Conservation (phyloP, 2,888 invertebrate species). For the Athalia cordata region DNA sequence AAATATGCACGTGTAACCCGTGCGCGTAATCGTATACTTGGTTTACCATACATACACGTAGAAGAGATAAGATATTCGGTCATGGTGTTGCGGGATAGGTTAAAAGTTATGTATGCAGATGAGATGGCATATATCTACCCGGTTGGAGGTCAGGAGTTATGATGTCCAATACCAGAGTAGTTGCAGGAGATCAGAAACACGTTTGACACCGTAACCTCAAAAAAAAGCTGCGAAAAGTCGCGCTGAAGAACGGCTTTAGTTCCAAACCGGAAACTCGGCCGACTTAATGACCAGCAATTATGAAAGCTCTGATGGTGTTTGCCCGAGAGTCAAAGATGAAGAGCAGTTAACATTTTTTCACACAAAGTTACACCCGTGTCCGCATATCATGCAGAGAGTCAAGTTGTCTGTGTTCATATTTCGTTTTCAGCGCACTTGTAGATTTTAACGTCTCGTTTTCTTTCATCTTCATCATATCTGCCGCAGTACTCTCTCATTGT, state of each 20-base stretch:
- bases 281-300: slow-evolving; percentile 35
- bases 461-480: too few relatives aligned
- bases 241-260: background rate
- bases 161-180: background rate
- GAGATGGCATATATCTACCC: slow-evolving; percentile 4
- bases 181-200: background rate
- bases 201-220: slow-evolving; percentile 3
- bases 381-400: too few relatives aligned
- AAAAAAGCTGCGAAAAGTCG: background rate
- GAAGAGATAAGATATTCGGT: slow-evolving; percentile 28
- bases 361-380: too few relatives aligned
- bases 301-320: slow-evolving; percentile 6
- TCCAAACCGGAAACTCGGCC: background rate
- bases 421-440: too few relatives aligned
- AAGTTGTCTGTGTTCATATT: too few relatives aligned
- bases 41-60: slow-evolving; percentile 2
- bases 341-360: background rate
- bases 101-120: slow-evolving; percentile 33
- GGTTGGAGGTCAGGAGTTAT: background rate
- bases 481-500: too few relatives aligned
- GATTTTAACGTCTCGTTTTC: too few relatives aligned
- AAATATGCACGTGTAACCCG: background rate
- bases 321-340: slow-evolving; percentile 15
- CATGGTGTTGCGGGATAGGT: slow-evolving; percentile 20
- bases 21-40: slow-evolving; percentile 9